A percentile compares a stretch with the other conserved stretches of the same genome.
These are phyloP conservation scores for Drosophila sucinea DNA, from an alignment of 1,140 invertebrate genomes.

Conservation along the genomic window DNA sequence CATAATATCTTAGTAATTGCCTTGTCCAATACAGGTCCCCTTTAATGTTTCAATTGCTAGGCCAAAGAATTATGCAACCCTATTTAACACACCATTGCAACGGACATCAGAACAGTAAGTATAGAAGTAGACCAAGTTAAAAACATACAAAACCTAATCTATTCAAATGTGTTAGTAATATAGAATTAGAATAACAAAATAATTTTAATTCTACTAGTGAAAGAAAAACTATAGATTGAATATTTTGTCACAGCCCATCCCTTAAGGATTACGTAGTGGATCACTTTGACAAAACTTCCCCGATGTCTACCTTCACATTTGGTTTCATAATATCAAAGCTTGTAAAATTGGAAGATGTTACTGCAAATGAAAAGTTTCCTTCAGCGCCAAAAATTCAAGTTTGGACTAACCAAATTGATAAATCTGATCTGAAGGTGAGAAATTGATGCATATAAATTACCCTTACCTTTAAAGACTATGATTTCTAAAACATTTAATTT, in stretches of 20 bases:
- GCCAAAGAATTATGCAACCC: slow-evolving; percentile 85
- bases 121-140: neutral
- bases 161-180: neutral
- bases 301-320: slow-evolving; percentile 94
- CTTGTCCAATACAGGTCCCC: slow-evolving; percentile 82
- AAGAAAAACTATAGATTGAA: neutral
- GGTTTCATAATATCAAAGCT: slow-evolving; percentile 92
- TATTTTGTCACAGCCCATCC: slow-evolving; percentile 23
- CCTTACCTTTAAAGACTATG: no score
- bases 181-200: neutral
- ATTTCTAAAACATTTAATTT: no score
- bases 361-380: neutral
- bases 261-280: slow-evolving; percentile 85
- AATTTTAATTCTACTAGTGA: neutral
- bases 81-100: slow-evolving; percentile 87
- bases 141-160: neutral
- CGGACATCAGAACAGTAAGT: slow-evolving; percentile 86
- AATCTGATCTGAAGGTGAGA: neutral
- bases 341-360: slow-evolving; percentile 72
- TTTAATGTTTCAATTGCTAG: slow-evolving; percentile 87
- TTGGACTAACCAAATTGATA: slow-evolving; percentile 41
- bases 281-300: slow-evolving; percentile 88
- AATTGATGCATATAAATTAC: neutral
- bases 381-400: slow-evolving; percentile 22
- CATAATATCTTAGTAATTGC: neutral